These are phyloP conservation scores for Stomorhina lunata DNA, from an alignment of 2,888 invertebrate species.

Conservation along the genomic window DNA sequence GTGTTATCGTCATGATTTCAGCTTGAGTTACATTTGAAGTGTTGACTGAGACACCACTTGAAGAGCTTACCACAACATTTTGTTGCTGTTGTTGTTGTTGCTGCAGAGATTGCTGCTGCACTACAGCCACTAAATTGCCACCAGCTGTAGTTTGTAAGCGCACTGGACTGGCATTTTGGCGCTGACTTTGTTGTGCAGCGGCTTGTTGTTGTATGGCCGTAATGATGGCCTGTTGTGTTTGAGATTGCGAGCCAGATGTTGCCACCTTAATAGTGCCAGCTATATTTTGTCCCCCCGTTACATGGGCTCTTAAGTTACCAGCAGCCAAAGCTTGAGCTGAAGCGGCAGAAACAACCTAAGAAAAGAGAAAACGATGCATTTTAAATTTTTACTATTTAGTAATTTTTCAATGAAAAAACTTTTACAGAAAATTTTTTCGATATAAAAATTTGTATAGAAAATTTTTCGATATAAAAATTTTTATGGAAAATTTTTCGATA, in stretches of 20 bases:
- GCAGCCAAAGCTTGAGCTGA: slow-evolving; percentile 81
- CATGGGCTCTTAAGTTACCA: slow-evolving; percentile 81
- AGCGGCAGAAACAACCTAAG: slow-evolving; percentile 82
- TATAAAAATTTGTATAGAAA: no score
- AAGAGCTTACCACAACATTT: slow-evolving; percentile 61
- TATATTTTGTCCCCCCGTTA: slow-evolving; percentile 78
- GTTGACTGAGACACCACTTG: slow-evolving; percentile 46
- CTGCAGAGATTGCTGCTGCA: slow-evolving; percentile 81
- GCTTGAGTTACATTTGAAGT: slow-evolving; percentile 70
- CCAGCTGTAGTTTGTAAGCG: slow-evolving; percentile 82
- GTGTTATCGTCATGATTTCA: slow-evolving; percentile 78
- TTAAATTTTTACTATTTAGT: no score
- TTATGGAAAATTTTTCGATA: no score
- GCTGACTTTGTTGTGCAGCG: slow-evolving; percentile 81
- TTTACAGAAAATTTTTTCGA: no score
- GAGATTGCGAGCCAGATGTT: slow-evolving; percentile 77
- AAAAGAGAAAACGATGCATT: background rate
- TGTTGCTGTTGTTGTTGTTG: slow-evolving; percentile 70
- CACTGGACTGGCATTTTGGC: slow-evolving; percentile 83
- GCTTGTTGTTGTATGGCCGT: slow-evolving; percentile 81
- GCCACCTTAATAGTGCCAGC: slow-evolving; percentile 82
- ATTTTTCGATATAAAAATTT: no score
- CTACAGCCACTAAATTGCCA: slow-evolving; percentile 82
- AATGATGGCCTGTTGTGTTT: slow-evolving; percentile 81
- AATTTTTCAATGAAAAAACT: no score